Evolutionary conservation across 2,797 vertebrate genomes (phyloP), one percentile per base, ranked within the genome.

Genomic region (Phylloscopus collybita): DNA sequence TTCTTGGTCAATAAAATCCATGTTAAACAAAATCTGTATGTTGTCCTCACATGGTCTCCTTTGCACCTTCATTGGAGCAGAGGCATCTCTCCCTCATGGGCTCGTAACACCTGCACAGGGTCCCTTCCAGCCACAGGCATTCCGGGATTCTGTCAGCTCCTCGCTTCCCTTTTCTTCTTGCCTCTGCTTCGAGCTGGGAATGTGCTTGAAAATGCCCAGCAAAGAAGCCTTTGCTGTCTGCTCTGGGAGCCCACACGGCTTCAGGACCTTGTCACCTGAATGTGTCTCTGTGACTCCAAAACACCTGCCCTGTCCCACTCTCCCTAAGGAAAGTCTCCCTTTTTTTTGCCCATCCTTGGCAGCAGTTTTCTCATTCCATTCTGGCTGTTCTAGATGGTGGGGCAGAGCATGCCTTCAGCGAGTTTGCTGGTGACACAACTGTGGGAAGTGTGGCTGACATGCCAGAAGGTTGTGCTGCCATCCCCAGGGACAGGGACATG

Each of bases 61-160:
- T 38, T 66, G 13, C 42, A 16, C 42, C 17, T 16, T 65, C 29
- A 14, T 17, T 32, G 0, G 0, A 27, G 42, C 42, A 67, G 62
- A 56, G 50, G 9, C 76, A 38, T 67, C 49, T 64, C 59, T 32
- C n/a, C 42, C 62, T 38, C 17, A 11, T 32, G 42, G 22, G 27
- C 4, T 66, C 13, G 0, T 17, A 42, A 26, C 50, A 32, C 17
- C 29, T 38, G 76, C 1, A 1, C 42, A 57, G 42, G 23, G 9
- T 30, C 11, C 64, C 64, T 72, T 66, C 64, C 21, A 66, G 32
- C 36, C 3, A 0, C 61, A 51, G 8, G n/a, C 36, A 34, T 53
- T 30, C 21, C 1, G 0, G 6, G 51, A 29, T 51, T 84, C 54
- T 49, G 22, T 32, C 69, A 60, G 3, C 13, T 18, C 32, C 45